Base-by-base conservation (phyloP, 2,888 invertebrate genomes). In the Mimachlamys varia region DNA sequence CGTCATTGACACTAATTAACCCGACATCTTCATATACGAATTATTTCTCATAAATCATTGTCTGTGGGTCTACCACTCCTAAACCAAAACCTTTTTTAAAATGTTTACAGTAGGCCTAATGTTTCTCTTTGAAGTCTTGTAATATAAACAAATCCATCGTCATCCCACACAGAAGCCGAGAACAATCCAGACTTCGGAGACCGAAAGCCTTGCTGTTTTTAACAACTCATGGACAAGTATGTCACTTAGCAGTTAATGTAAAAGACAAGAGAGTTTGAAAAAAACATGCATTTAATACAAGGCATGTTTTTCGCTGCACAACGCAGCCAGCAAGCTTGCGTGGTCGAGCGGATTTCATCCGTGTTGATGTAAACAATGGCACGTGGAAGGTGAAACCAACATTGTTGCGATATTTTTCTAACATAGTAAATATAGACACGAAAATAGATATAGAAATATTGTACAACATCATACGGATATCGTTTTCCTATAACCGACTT, bases 331-430 rank as follows among this genome's bases (percentile, higher is more conserved):
- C 27, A 27, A 33, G 76, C 76, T 76, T 76, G 76, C 27, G 27
- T 76, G 27, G 33, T 12, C 76, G 33, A 76, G 76, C 27, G 76
- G 27, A 33, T 76, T 76, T 76, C 76, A 76, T 76, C 76, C 76
- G 76, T 76, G 76, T 33, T 76, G 76, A 76, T 76, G 76, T 76
- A 76, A 76, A 76, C 76, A 76, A 76, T 33, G 76, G 76, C 76
- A 76, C 76, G 76, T 76, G 76, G 76, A 76, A 76, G 76, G 76
- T 27, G 76, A 76, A 58, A 76, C 76, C 33, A 76, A 76, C 76
- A 27, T 76, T 76, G 13, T 33, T 12, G 22, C 27, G 27, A 76
- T 27, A 76, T n/a, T 17, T 58, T 55, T 58, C 27, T 0, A 76
- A 33, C 33, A 33, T 33, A 27, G 7, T 76, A 15, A 4, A 76